Percentiles rank a stretch among this genome's conserved stretches.
phyloP scores from a whole-genome alignment of 2,797 vertebrate species.

The Anas georgica region DNA sequence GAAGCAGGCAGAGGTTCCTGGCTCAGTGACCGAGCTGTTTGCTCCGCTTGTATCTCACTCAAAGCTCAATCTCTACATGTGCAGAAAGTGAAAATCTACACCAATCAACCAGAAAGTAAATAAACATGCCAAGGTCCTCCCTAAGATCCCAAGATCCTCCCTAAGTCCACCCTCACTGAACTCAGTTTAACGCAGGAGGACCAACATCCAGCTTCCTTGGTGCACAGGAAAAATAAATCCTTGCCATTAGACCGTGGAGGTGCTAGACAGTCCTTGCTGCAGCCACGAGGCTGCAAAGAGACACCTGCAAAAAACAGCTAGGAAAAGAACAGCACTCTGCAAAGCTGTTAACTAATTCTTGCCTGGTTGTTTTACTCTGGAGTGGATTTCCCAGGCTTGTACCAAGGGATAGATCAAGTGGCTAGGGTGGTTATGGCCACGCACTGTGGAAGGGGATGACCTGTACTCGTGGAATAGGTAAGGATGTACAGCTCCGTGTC shows the following conservation, averaged over 20 bases:
- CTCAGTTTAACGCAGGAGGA: not conserved
- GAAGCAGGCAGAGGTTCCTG: not conserved
- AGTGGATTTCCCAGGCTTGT: not conserved
- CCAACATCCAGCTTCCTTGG: not conserved
- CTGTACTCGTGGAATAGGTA: not conserved
- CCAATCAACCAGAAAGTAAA: not conserved
- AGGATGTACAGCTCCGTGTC: not conserved
- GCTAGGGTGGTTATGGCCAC: accelerated
- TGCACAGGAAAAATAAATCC: not conserved
- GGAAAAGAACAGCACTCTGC: not conserved
- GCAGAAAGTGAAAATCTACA: slow-evolving; percentile 13
- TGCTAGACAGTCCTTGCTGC: not conserved
- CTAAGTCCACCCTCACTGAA: not conserved
- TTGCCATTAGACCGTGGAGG: not conserved
- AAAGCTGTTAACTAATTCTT: not conserved
- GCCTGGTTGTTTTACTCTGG: not conserved
- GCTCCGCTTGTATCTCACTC: not conserved
- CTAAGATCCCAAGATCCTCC: not conserved
- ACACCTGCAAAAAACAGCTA: not conserved
- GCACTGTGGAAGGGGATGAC: not conserved
- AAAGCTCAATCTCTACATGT: not conserved
- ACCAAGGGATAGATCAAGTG: not conserved
- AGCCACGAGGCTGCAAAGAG: not conserved
- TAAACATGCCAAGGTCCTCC: not conserved
- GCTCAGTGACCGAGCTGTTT: not conserved